Evolutionary conservation across 2,888 invertebrate genomes (phyloP), one percentile per base, ranked within the genome.

Genomic region (Prostheceraeus crozeri): DNA sequence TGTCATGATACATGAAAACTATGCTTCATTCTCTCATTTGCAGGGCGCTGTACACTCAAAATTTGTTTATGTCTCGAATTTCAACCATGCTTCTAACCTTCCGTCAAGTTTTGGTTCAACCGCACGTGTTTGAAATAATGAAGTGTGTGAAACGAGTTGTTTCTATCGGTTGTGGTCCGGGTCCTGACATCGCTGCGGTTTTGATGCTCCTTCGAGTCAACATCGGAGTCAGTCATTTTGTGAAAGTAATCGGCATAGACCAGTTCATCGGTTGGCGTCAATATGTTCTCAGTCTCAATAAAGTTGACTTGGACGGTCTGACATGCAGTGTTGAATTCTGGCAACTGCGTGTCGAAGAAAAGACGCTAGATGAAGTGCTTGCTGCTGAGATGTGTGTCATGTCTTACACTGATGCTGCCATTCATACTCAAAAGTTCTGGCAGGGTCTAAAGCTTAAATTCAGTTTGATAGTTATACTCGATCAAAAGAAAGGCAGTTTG

Each of bases 401-500:
- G 55, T 55, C 55, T 8, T 55, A 55, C 55, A 55, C 55, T 3
- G 55, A 55, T 21, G 55, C 55, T 8, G 55, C 55, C n/a, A 33
- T 55, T 2, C 55, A 55, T 21, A 55, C 55, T 16, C 55, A 33
- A 1, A 21, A 28, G 30, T 55, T 55, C 48, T 55, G 55, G 55
- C 35, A 55, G 48, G 45, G 36, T 19, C 14, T 55, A 21, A 33
- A 23, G 11, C 16, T n/a, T 14, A 28, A 33, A 11, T 55, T 30
- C 33, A 25, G 35, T 14, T 33, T 55, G 14, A 55, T 55, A 1
- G n/a, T 55, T 19, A 46, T 55, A 23, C 48, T 55, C 3, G 55
- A 55, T n/a, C 55, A 55, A 36, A 35, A 46, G 16, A 55, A 55
- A 33, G 28, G 30, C 16, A 16, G 35, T 8, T 36, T 55, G 53